Base-by-base conservation (phyloP, 2,888 invertebrate genomes). In the Oscheius sp. region DNA sequence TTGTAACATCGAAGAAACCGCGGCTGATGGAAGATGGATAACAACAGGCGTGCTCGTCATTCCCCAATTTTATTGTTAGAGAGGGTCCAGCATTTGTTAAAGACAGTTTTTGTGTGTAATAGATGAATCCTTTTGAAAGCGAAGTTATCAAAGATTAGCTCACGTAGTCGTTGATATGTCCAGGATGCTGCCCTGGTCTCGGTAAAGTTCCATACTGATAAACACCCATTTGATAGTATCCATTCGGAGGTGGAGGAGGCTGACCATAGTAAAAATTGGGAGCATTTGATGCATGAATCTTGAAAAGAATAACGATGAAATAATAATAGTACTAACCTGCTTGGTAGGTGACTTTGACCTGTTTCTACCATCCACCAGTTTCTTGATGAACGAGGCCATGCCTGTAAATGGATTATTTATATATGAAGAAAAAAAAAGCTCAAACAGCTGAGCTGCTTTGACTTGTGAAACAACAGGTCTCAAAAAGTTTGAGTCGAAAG, bases 371-470 rank as follows among this genome's bases (percentile, higher is more conserved):
- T 80, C 78, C 1, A 80, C 80, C 11, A 81, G 35, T 50, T 76
- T 81, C 68, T 78, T 81, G 33, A 81, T 60, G 58, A 81, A 81
- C 55, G 79, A 79, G 4, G 81, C 66, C 81, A 81, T 81, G 32
- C 51, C 48, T 47, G 21, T 5, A 63, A 33, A 63, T 11, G 21
- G 21, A 21, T 21, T 21, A 21, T 21, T 21, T 21, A 21, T 53
- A 4, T 53, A 7, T 53, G 21, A 3, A 4, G 53, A 53, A 35
- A 11, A 37, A n/a, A 7, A 35, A 60, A 33, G 35, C 5, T 60
- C 35, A n/a, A 29, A 60, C 37, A 60, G n/a, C 42, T 42, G 42
- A 42, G 7, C 42, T n/a, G 11, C 2, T 13, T 7, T n/a, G 47
- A 42, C n/a, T 48, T n/a, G 13, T 29, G n/a, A 29, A 48, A 50